Conservation (phyloP, 2,888 invertebrate genomes). For the Encarsia formosa region DNA sequence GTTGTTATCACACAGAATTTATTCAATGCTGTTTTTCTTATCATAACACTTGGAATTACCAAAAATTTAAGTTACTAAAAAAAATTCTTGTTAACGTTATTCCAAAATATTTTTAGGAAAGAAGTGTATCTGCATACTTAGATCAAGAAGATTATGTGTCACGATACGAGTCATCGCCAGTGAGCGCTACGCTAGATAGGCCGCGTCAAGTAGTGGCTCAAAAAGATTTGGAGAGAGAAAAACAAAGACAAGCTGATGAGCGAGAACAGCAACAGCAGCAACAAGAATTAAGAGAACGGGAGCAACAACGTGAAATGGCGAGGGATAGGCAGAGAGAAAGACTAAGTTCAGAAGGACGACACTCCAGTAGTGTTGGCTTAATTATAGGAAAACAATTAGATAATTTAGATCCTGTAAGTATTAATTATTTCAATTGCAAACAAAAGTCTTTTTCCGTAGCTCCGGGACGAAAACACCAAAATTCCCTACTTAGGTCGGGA, state of each 20-base stretch:
- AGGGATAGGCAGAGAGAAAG: slow-evolving; percentile 46
- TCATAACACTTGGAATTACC: no score
- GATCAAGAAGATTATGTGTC: slow-evolving; percentile 42
- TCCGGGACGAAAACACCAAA: no score
- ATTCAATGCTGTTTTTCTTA: no score
- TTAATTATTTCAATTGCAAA: slow-evolving; percentile 10
- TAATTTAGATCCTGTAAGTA: slow-evolving; percentile 65
- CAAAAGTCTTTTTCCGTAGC: no score
- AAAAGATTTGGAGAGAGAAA: slow-evolving; percentile 47
- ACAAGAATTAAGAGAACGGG: slow-evolving; percentile 42
- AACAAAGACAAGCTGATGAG: slow-evolving; percentile 39
- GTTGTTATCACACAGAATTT: no score
- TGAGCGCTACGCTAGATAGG: slow-evolving; percentile 34
- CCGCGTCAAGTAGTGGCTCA: slow-evolving; percentile 54
- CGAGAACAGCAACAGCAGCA: slow-evolving; percentile 39
- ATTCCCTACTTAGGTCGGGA: no score
- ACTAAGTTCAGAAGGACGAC: slow-evolving; percentile 38
- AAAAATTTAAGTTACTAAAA: neutral
- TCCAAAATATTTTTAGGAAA: slow-evolving; percentile 36
- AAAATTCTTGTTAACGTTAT: no score
- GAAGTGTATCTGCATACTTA: slow-evolving; percentile 42
- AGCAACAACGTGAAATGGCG: slow-evolving; percentile 48
- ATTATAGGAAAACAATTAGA: slow-evolving; percentile 66
- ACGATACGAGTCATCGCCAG: slow-evolving; percentile 40
- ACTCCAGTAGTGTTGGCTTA: slow-evolving; percentile 52